phyloP scores from a whole-genome alignment of 2,113 vertebrate genomes.

The Scomber colias region DNA sequence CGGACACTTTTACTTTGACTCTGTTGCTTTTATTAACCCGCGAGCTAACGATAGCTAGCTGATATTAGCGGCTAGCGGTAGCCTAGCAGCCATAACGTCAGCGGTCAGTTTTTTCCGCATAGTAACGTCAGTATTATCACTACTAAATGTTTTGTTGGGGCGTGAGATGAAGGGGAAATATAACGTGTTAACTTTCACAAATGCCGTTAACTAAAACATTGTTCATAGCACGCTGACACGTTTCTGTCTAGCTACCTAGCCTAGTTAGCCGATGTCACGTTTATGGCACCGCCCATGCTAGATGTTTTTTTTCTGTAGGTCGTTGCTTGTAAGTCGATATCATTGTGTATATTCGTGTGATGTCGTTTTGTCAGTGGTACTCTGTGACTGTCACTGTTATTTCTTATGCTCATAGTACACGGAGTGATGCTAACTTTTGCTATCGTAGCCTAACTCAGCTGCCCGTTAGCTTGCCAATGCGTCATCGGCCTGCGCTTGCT shows the following conservation, averaged over 20 bases:
- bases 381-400: background rate
- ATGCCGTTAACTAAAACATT: slow-evolving; percentile 38
- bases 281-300: slow-evolving; percentile 56
- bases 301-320: background rate
- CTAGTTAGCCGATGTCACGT: slow-evolving; percentile 61
- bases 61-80: slow-evolving; percentile 49
- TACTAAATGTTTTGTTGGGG: rapidly evolving
- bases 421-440: slow-evolving; percentile 36
- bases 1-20: slow-evolving; percentile 1
- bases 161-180: rapidly evolving
- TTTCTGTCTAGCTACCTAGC: slow-evolving; percentile 25
- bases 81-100: slow-evolving; percentile 1
- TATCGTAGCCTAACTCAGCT: slow-evolving; percentile 37
- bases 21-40: slow-evolving; percentile 22
- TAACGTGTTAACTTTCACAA: background rate
- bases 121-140: no score
- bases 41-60: slow-evolving; percentile 54
- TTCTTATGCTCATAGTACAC: background rate
- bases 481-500: slow-evolving; percentile 73
- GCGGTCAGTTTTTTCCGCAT: background rate
- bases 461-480: slow-evolving; percentile 58
- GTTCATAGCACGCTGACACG: slow-evolving; percentile 61
- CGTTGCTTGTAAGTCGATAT: background rate
- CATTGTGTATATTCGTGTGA: background rate
- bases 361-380: background rate